Base-by-base conservation (phyloP, 2,113 vertebrate genomes). In the Trematomus loennbergii region DNA sequence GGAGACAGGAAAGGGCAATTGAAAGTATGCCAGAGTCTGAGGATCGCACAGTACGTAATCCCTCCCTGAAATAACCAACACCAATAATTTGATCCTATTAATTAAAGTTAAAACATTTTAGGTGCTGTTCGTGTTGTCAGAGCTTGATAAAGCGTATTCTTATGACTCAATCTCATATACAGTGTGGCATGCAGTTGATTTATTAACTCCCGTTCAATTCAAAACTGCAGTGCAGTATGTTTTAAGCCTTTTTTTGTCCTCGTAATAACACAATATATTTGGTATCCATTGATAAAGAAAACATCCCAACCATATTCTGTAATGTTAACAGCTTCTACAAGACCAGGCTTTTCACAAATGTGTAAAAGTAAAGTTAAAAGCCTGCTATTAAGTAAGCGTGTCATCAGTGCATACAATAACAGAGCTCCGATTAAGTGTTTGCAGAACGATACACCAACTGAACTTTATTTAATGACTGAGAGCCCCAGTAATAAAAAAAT, bases 401-500 rank as follows among this genome's bases (percentile, higher is more conserved):
- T 15, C 22, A 60, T n/a, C 29, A 52, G 48, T 2, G 18, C 25
- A 45, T 8, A 70, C 65, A 74, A 73, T 60, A 29, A 54, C 5
- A 8, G 36, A 40, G 36, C 36, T 40, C 46, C 65, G 72, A 40
- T 54, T n/a, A 69, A 33, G 29, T 53, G 71, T 33, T 68, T 58
- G 9, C 15, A 68, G 55, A 53, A 10, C 58, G 69, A 83, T 52
- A 48, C 18, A 40, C 29, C 17, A n/a, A 10, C 5, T 33, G 9
- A 57, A 12, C 61, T 33, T 49, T 55, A 36, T 72, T 43, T 68
- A 8, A 13, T 58, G 20, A 45, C 12, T 7, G 67, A 64, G 57
- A 86, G 58, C 36, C 52, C 36, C 36, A 40, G 61, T 70, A 40
- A 72, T 45, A 68, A 57, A 73, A 25, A 72, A 69, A n/a, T n/a